phyloP scores from a whole-genome alignment of 1,140 invertebrate genomes.

The Anadara kagoshimensis region DNA sequence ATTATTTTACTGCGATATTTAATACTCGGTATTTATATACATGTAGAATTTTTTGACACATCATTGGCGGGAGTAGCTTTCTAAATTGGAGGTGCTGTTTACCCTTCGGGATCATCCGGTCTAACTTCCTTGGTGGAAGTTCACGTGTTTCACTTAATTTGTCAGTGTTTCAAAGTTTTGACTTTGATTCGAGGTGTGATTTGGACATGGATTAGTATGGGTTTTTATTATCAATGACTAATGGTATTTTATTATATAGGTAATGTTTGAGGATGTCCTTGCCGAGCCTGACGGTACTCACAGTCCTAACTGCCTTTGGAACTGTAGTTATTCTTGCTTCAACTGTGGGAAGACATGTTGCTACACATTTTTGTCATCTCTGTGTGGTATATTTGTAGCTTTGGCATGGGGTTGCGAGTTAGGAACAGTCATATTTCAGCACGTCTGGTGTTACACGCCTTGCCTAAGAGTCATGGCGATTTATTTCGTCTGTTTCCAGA shows the following conservation, averaged over 20 bases:
- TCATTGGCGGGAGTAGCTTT: too few species aligned
- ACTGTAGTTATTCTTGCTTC: slow-evolving; percentile 81
- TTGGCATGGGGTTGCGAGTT: slow-evolving; percentile 83
- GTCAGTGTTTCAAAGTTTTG: too few species aligned
- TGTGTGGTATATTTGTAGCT: slow-evolving; percentile 81
- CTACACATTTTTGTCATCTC: slow-evolving; percentile 81
- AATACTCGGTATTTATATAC: too few species aligned
- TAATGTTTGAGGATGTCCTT: slow-evolving; percentile 83
- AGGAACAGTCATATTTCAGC: slow-evolving; percentile 81
- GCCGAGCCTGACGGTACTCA: slow-evolving; percentile 84
- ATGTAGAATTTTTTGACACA: too few species aligned
- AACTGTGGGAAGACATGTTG: slow-evolving; percentile 80
- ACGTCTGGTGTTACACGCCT: slow-evolving; percentile 72
- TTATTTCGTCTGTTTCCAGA: slow-evolving; percentile 78
- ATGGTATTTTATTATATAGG: slow-evolving; percentile 4
- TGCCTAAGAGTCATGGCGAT: slow-evolving; percentile 71
- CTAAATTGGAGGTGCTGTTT: too few species aligned
- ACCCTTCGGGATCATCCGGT: too few species aligned
- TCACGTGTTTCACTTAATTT: too few species aligned
- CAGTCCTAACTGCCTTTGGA: slow-evolving; percentile 85
- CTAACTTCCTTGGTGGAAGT: too few species aligned
- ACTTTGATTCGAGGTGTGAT: too few species aligned
- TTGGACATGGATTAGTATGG: too few species aligned
- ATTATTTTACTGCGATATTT: too few species aligned
- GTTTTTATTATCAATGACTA: too few species aligned